phyloP scores from a whole-genome alignment of 2,113 vertebrate species.

The Colaptes auratus region DNA sequence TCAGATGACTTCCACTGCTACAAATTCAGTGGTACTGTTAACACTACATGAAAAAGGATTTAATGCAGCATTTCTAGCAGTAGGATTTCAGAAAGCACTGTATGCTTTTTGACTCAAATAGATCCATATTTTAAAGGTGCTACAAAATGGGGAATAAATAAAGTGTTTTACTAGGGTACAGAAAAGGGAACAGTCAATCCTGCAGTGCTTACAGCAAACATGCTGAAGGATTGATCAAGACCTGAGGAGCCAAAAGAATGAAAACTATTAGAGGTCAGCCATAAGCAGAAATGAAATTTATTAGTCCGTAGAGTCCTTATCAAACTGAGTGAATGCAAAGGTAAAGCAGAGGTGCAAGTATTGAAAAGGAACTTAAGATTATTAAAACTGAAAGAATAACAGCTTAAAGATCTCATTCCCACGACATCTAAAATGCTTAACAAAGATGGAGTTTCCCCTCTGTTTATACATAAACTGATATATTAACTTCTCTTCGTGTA shows the following conservation, averaged over 20 bases:
- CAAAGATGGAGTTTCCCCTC: not conserved
- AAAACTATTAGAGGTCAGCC: slow-evolving; percentile 12
- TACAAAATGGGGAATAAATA: not conserved
- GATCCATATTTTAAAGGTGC: not conserved
- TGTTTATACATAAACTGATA: not conserved
- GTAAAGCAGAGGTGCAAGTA: slow-evolving; percentile 2
- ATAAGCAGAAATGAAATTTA: slow-evolving; percentile 38
- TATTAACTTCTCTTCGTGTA: not conserved
- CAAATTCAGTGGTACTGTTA: not conserved
- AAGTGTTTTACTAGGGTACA: not conserved
- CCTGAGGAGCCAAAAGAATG: slow-evolving; percentile 28
- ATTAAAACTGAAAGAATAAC: slow-evolving; percentile 21
- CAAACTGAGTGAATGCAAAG: not conserved
- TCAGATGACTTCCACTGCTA: not conserved
- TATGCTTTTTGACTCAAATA: not conserved
- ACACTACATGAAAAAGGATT: not conserved
- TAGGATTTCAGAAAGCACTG: not conserved
- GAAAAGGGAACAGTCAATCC: not conserved
- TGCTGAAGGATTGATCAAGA: not conserved
- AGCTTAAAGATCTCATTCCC: slow-evolving; percentile 6
- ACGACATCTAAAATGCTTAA: not conserved
- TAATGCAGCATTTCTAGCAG: not conserved
- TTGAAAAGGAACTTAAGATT: not conserved
- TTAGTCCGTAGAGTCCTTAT: not conserved
- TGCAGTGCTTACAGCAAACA: not conserved